phyloP scores from a whole-genome alignment of 2,113 vertebrate species.

The Urocynchramus pylzowi region DNA sequence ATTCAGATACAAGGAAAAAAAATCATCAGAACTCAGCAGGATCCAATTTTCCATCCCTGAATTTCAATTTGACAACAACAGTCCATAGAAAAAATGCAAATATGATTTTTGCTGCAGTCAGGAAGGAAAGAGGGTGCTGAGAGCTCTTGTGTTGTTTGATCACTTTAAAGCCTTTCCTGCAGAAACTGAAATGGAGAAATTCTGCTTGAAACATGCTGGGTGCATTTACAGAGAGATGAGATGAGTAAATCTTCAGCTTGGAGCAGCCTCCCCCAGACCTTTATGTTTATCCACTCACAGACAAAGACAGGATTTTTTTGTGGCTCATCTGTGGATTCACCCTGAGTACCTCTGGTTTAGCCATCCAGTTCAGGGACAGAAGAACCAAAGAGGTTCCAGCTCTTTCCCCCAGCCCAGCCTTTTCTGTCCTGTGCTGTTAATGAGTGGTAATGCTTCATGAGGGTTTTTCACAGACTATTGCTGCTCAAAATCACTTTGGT shows the following conservation, averaged over 20 bases:
- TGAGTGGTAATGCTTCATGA: background rate
- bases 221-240: background rate
- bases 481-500: slow-evolving; percentile 28
- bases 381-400: background rate
- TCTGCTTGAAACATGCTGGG: background rate
- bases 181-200: background rate
- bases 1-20: background rate
- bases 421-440: background rate
- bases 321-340: background rate
- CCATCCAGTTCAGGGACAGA: background rate
- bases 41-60: background rate
- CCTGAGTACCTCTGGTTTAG: background rate
- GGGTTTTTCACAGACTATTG: background rate
- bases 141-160: background rate
- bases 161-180: background rate
- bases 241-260: background rate
- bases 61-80: background rate
- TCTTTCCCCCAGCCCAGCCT: background rate
- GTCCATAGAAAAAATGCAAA: background rate
- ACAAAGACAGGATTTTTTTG: background rate
- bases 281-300: background rate
- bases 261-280: background rate
- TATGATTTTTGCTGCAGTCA: background rate
- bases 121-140: background rate
- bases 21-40: background rate